A percentile compares a stretch with the other conserved stretches of the same genome.
phyloP scores from a whole-genome alignment of 2,797 vertebrate genomes.

The Cossypha polioptera region DNA sequence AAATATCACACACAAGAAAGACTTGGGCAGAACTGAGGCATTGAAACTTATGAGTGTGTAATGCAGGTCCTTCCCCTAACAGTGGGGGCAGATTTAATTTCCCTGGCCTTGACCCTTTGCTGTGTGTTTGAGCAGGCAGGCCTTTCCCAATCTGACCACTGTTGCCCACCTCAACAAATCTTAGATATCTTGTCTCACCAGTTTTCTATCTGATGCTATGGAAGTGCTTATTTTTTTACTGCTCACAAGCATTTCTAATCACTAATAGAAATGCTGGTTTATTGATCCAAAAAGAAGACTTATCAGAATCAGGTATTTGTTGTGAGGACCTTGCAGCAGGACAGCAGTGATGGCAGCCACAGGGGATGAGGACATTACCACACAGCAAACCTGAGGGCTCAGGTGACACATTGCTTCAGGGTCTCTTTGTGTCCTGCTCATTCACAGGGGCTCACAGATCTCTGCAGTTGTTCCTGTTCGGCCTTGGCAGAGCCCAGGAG shows the following conservation, averaged over 20 bases:
- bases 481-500: not conserved
- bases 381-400: not conserved
- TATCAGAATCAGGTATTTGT: not conserved
- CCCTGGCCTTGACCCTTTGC: not conserved
- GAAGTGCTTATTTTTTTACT: not conserved
- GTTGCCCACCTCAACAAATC: not conserved
- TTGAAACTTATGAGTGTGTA: not conserved
- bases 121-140: not conserved
- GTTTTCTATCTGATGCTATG: not conserved
- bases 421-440: not conserved
- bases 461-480: rapidly evolving
- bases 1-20: not conserved
- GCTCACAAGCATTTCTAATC: not conserved
- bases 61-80: not conserved
- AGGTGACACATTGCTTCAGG: not conserved
- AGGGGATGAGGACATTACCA: rapidly evolving
- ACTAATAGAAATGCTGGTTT: not conserved
- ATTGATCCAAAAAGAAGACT: not conserved
- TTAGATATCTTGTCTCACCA: not conserved
- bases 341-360: rapidly evolving
- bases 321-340: not conserved
- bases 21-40: not conserved
- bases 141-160: not conserved
- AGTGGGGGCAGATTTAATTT: not conserved
- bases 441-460: rapidly evolving